These are phyloP conservation scores for Mellivora capensis DNA, from an alignment of 2,113 vertebrate species.

Conservation along the genomic window DNA sequence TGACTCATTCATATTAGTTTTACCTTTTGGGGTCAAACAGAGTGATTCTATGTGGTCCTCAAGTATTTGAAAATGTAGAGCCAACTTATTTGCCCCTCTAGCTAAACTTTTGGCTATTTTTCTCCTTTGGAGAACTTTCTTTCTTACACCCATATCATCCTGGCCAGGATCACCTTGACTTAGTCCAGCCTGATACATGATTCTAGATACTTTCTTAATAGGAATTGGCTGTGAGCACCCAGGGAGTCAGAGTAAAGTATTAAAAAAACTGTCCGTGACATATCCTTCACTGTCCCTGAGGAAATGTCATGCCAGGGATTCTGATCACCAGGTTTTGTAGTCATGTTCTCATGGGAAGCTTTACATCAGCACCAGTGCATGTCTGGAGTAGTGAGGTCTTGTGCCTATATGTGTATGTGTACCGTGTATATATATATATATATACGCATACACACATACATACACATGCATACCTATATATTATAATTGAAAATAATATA, in stretches of 20 bases:
- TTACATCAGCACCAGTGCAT: background rate
- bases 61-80: background rate
- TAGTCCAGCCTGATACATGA: background rate
- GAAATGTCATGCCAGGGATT: background rate
- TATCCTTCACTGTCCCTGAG: background rate
- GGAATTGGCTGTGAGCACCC: background rate
- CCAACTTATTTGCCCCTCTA: too few relatives aligned
- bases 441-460: too few relatives aligned
- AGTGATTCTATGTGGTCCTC: background rate
- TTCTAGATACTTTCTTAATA: background rate
- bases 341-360: too few relatives aligned
- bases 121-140: background rate
- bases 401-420: too few relatives aligned
- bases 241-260: background rate
- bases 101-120: background rate
- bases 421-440: too few relatives aligned
- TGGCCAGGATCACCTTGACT: background rate
- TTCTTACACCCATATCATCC: background rate
- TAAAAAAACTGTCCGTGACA: fast-evolving
- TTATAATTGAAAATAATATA: too few relatives aligned
- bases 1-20: background rate
- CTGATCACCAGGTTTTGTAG: background rate
- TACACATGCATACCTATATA: too few relatives aligned
- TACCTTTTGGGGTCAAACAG: background rate
- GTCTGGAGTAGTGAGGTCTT: background rate